Evolutionary conservation across 2,888 invertebrate species (phyloP), one percentile per base, ranked within the genome.

Genomic region (Drosophila algonquin): DNA sequence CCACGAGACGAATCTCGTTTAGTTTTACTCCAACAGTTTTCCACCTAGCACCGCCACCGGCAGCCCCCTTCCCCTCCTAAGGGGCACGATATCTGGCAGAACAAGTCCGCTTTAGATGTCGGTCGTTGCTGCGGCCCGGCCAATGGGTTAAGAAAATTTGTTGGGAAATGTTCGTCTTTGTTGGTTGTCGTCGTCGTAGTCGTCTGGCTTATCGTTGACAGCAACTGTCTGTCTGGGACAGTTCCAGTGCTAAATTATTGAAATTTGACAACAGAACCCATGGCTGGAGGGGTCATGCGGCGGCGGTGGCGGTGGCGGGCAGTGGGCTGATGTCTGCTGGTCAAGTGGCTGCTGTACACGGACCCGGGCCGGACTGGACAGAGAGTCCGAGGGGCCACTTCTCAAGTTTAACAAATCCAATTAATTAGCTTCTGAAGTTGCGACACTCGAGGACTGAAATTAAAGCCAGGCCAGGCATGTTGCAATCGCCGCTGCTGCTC

Each of bases 1-100:
- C 83, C 84, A 80, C 76, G 70, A 85, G 84, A 85, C 84, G 84
- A 87, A 77, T 83, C 75, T 74, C 87, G 68, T 85, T 89, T 85
- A 83, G 87, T 85, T 85, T 85, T 65, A 85, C 89, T 81, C 74
- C 73, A 77, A 71, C 74, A 64, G 73, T 81, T 84, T 79, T 56
- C 69, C 64, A 67, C 56, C 65, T 32, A 55, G 40, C 40, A 30
- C 30, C 30, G 7, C 6, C 24, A 24, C 24, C 24, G 7, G 27
- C 7, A 6, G 6, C 30, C 7, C 30, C 30, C 30, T 6, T 40
- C 40, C 40, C 16, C 12, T 16, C 40, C 47, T 24, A 14, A 40
- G 21, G 21, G 14, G 44, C 18, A 44, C 9, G 32, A 18, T 55
- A 67, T 67, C 68, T 51, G 5, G 7, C 50, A 14, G 35, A 54